Evolutionary conservation across 1,140 invertebrate species (phyloP).

Genomic region (Cydia splendana): DNA sequence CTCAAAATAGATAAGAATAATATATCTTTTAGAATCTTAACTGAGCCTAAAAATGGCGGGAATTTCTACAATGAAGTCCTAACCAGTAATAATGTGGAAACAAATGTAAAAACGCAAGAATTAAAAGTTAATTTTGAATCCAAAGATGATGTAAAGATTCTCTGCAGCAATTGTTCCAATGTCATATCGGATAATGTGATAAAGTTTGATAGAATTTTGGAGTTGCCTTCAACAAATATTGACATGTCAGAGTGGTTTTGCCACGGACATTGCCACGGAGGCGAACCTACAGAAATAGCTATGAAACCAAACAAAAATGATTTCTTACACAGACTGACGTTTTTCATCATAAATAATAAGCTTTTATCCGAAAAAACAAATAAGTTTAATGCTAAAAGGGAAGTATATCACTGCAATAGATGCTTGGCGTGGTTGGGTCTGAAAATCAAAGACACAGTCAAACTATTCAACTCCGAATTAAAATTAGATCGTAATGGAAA

Average conservation of each 20-base stretch:
- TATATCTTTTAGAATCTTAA: slow-evolving; percentile 75
- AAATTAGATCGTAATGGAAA: slow-evolving; percentile 57
- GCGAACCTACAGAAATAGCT: slow-evolving; percentile 44
- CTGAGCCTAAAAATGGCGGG: slow-evolving; percentile 72
- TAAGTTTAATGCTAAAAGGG: slow-evolving; percentile 69
- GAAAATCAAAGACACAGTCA: slow-evolving; percentile 65
- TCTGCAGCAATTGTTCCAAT: slow-evolving; percentile 79
- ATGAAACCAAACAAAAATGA: slow-evolving; percentile 74
- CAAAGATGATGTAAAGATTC: slow-evolving; percentile 60
- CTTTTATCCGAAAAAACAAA: slow-evolving; percentile 65
- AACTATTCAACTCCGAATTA: slow-evolving; percentile 74
- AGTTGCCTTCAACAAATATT: slow-evolving; percentile 78
- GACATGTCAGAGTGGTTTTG: slow-evolving; percentile 82
- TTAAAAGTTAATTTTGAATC: slow-evolving; percentile 66
- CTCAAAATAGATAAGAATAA: slow-evolving; percentile 72
- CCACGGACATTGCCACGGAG: slow-evolving; percentile 62
- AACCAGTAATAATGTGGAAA: slow-evolving; percentile 47
- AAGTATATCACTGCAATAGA: slow-evolving; percentile 77
- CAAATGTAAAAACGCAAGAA: slow-evolving; percentile 49
- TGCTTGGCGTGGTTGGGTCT: slow-evolving; percentile 80
- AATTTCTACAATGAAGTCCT: slow-evolving; percentile 80
- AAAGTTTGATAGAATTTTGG: slow-evolving; percentile 78
- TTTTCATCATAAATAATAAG: slow-evolving; percentile 70
- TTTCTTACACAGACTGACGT: slow-evolving; percentile 78
- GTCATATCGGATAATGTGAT: slow-evolving; percentile 59